Evolutionary conservation across 2,113 vertebrate species (phyloP).

Genomic region (Scatophagus argus): DNA sequence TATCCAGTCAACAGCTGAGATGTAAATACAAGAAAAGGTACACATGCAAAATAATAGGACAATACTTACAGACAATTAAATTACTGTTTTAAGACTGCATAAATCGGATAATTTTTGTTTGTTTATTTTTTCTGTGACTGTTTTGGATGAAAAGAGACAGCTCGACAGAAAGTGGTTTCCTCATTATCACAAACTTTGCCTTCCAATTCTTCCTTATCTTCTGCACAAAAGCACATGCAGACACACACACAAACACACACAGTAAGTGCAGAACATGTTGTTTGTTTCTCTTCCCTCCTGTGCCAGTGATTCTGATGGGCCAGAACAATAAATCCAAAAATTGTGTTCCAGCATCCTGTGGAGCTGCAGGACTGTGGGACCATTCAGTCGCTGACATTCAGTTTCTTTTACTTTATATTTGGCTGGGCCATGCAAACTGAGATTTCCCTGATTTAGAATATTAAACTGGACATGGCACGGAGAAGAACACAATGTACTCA

Average conservation of each 20-base stretch:
- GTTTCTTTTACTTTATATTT: conserved; percentile 18
- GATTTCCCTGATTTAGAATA: conserved; percentile 28
- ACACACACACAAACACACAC: background rate
- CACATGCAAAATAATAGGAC: background rate
- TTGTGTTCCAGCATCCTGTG: conserved; percentile 55
- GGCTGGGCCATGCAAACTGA: background rate
- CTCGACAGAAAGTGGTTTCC: background rate
- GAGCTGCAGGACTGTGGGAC: conserved; percentile 45
- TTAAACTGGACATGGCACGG: background rate
- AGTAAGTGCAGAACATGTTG: conserved; percentile 37
- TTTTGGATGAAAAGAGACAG: conserved; percentile 7
- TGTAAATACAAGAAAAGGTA: background rate
- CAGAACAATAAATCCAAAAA: conserved; percentile 68
- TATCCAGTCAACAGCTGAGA: background rate
- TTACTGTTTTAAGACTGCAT: background rate
- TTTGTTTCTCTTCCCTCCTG: conserved; percentile 35
- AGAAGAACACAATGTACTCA: conserved; percentile 43
- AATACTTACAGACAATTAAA: background rate
- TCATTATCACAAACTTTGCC: conserved; percentile 14
- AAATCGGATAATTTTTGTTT: background rate
- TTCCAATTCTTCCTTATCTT: conserved; percentile 24
- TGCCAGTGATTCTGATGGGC: conserved; percentile 43
- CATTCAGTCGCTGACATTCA: conserved; percentile 17
- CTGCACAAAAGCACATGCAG: conserved; percentile 3
- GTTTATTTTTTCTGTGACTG: background rate